Evolutionary conservation across 2,888 invertebrate genomes (phyloP).

Genomic region (Hecatera dysodea): DNA sequence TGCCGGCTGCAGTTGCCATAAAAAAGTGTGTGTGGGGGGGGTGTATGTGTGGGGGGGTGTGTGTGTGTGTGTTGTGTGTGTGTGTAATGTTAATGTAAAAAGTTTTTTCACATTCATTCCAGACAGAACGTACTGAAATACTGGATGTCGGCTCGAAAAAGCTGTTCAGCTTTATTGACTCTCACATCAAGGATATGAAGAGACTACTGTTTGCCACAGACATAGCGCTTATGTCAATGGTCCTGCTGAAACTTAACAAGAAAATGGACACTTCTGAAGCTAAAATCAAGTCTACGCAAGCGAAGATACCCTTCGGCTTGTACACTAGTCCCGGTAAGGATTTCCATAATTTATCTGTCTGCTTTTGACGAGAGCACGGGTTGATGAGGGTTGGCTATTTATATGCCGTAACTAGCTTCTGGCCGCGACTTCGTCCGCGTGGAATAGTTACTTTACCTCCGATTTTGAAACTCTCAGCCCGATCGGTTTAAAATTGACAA

Average conservation of each 20-base stretch:
- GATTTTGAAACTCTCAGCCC: too few species aligned
- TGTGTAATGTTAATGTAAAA: too few species aligned
- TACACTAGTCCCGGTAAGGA: constrained; percentile 85
- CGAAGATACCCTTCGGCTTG: constrained; percentile 87
- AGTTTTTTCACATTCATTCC: constrained; percentile 15
- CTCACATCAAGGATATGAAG: constrained; percentile 85
- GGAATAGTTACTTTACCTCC: too few species aligned
- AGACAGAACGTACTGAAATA: constrained; percentile 84
- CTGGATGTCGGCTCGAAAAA: constrained; percentile 78
- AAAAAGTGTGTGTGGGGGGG: too few species aligned
- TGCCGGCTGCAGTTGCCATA: too few species aligned
- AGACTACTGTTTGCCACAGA: constrained; percentile 84
- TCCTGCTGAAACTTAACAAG: constrained; percentile 84
- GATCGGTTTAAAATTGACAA: too few species aligned
- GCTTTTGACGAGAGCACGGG: background rate
- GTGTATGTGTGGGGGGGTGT: too few species aligned
- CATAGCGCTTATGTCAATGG: constrained; percentile 88
- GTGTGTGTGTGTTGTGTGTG: too few species aligned
- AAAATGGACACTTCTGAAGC: constrained; percentile 88
- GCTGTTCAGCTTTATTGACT: constrained; percentile 80
- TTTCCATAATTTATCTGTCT: background rate
- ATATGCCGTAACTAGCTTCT: too few species aligned
- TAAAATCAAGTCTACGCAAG: constrained; percentile 85
- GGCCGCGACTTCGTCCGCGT: too few species aligned
- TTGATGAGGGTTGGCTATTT: too few species aligned